phyloP scores from a whole-genome alignment of 2,888 invertebrate genomes.

The Drosophila histrio region DNA sequence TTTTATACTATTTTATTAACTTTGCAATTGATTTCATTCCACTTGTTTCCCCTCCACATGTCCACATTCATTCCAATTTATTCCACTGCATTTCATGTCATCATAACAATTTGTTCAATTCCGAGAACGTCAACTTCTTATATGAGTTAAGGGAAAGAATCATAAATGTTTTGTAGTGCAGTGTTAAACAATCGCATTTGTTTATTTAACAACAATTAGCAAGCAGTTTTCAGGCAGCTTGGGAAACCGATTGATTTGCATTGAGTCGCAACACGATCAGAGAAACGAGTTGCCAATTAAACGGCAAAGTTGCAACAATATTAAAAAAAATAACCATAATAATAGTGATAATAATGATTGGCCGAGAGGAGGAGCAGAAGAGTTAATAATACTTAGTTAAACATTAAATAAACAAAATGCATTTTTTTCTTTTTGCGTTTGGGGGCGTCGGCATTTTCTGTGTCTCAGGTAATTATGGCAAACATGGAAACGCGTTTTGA shows the following conservation, averaged over 20 bases:
- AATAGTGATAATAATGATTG: slow-evolving; percentile 4
- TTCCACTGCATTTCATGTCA: too few relatives aligned
- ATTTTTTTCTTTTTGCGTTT: slow-evolving; percentile 9
- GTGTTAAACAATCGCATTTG: slow-evolving; percentile 39
- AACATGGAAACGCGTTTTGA: slow-evolving; percentile 32
- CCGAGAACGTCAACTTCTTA: too few relatives aligned
- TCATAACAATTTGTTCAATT: too few relatives aligned
- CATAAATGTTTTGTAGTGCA: slow-evolving; percentile 18
- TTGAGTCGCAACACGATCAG: slow-evolving; percentile 49
- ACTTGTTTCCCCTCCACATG: too few relatives aligned
- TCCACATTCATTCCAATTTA: too few relatives aligned
- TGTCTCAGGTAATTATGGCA: slow-evolving; percentile 43
- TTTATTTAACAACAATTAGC: slow-evolving; percentile 52
- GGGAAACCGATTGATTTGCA: slow-evolving; percentile 57
- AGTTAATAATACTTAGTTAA: slow-evolving; percentile 5
- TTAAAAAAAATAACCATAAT: slow-evolving; percentile 4
- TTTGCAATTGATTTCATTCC: too few relatives aligned
- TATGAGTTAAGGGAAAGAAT: not conserved
- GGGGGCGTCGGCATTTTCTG: slow-evolving; percentile 9
- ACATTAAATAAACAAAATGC: slow-evolving; percentile 35
- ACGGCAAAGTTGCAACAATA: slow-evolving; percentile 34
- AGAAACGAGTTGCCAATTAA: slow-evolving; percentile 55
- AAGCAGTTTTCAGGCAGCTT: slow-evolving; percentile 43
- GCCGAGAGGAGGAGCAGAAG: not conserved
- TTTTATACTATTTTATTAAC: too few relatives aligned